These are phyloP conservation scores for Psittacula cyanocephala DNA, from an alignment of 2,113 vertebrate genomes.

Conservation along the genomic window DNA sequence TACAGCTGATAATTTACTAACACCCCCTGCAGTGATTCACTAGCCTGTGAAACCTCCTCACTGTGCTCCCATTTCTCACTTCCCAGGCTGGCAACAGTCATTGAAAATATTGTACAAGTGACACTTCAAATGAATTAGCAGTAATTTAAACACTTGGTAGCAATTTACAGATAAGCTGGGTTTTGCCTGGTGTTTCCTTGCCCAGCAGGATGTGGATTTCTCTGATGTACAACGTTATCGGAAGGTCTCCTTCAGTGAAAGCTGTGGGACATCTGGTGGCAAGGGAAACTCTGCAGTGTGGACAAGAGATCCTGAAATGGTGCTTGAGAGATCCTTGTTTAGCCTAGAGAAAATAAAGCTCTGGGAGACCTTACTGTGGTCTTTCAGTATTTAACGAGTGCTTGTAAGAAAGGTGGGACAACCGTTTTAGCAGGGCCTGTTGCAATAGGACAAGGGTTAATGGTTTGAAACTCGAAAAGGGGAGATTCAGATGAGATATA, in stretches of 20 bases:
- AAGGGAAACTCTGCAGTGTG: neutral
- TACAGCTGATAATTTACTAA: neutral
- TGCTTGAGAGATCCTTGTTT: neutral
- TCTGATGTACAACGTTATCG: accelerated
- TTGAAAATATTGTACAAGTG: neutral
- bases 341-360: neutral
- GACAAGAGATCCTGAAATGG: neutral
- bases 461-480: neutral
- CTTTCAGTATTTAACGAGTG: neutral
- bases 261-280: accelerated
- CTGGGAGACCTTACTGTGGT: neutral
- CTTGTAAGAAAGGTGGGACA: neutral
- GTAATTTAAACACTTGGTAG: neutral
- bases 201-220: neutral
- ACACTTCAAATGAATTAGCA: neutral
- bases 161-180: neutral
- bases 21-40: neutral
- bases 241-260: neutral
- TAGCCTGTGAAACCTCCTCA: neutral
- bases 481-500: neutral
- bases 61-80: neutral
- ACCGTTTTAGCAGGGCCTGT: neutral
- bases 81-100: neutral
- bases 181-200: neutral
- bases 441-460: neutral